Base-by-base conservation (phyloP, 1,140 invertebrate species). In the Saccostrea cuccullata region DNA sequence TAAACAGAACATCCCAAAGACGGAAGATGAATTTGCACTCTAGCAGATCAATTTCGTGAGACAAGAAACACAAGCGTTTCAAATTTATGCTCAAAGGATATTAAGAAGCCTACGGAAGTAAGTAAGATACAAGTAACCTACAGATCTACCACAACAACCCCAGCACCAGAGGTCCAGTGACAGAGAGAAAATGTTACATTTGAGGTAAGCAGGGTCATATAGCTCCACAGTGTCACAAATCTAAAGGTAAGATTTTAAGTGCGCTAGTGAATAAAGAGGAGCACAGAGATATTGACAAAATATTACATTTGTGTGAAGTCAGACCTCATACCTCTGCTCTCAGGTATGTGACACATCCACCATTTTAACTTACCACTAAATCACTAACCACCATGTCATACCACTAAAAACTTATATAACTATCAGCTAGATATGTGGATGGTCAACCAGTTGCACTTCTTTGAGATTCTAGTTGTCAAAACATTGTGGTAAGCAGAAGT, bases 341-440 rank as follows among this genome's bases (percentile, higher is more conserved):
- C 13, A 13, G 36, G 23, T 40, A 20, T 36, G 36, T 40, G 17
- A 82, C 8, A 47, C 11, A 11, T 36, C 26, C 3, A 40, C n/a
- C 9, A 36, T 82, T 47, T 8, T 82, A 1, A 82, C 26, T 17
- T 82, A n/a, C n/a, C n/a, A n/a, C n/a, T n/a, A n/a, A n/a, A n/a
- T n/a, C n/a, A n/a, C n/a, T n/a, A n/a, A n/a, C n/a, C 77, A 13
- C 36, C 77, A 12, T 82, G 77, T 82, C 30, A 82, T 15, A 82
- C 13, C 30, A 82, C 11, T 36, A n/a, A 17, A 20, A 82, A 47
- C 30, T 3, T 23, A 40, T 82, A 15, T 13, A 30, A n/a, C 15
- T 82, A 40, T 47, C 73, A 8, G 36, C 23, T 77, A n/a, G 73
- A 23, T 77, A 77, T 77, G 73, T 77, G 13, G 13, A 77, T 40